Evolutionary conservation across 2,888 invertebrate species (phyloP).

Genomic region (Chironomus tentans): DNA sequence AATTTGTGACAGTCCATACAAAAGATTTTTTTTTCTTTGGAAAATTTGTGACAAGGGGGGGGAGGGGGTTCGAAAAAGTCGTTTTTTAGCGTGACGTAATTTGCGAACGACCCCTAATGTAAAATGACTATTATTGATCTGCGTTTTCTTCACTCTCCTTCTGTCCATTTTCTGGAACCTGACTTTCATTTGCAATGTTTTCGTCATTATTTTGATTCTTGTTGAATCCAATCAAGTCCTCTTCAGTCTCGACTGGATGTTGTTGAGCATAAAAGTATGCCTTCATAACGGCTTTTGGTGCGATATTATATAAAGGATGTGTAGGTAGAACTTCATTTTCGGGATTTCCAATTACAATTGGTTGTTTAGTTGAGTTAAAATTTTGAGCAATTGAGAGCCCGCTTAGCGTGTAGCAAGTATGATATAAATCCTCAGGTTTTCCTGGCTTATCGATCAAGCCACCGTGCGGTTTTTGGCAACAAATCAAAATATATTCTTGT

Average conservation of each 20-base stretch:
- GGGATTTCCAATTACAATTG: conserved; percentile 54
- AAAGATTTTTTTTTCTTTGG: too few relatives aligned
- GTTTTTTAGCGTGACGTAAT: too few relatives aligned
- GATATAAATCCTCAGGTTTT: conserved; percentile 86
- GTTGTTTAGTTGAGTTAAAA: conserved; percentile 41
- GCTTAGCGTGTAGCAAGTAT: conserved; percentile 93
- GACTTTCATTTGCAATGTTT: not conserved
- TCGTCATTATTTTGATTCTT: not conserved
- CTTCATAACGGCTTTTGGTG: conserved; percentile 52
- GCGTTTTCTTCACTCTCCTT: not conserved
- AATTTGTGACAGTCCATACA: too few relatives aligned
- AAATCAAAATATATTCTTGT: conserved; percentile 89
- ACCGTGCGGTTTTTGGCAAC: conserved; percentile 80
- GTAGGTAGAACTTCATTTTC: conserved; percentile 63
- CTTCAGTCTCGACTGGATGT: not conserved
- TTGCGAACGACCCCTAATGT: too few relatives aligned
- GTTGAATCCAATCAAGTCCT: not conserved
- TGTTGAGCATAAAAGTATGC: conserved; percentile 43
- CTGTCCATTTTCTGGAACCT: not conserved
- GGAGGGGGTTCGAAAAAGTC: too few relatives aligned
- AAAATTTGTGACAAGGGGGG: too few relatives aligned
- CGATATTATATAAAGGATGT: conserved; percentile 77
- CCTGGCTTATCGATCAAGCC: conserved; percentile 95
- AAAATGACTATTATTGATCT: not conserved
- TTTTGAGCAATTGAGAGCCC: conserved; percentile 92